These are phyloP conservation scores for Rhopalosiphum padi DNA, from an alignment of 1,140 invertebrate species.

Conservation along the genomic window DNA sequence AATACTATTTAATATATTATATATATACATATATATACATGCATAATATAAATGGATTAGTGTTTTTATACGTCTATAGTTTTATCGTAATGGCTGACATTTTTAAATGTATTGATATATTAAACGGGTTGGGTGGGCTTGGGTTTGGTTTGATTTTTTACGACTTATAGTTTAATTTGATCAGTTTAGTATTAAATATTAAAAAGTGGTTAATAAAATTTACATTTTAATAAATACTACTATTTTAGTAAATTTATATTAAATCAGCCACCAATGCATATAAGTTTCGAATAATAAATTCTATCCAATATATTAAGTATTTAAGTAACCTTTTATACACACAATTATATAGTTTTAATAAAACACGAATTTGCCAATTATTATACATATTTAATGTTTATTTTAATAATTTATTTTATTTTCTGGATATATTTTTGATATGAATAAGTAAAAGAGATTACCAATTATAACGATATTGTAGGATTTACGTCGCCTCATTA, in stretches of 20 bases:
- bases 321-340: background rate
- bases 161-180: slow-evolving; percentile 38
- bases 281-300: background rate
- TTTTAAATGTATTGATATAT: slow-evolving; percentile 25
- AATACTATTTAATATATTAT: background rate
- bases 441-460: too few species aligned
- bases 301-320: background rate
- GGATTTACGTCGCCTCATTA: too few species aligned
- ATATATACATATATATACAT: background rate
- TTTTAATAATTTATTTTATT: background rate
- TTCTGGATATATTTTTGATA: too few species aligned
- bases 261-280: background rate
- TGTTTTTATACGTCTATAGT: slow-evolving; percentile 17
- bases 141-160: slow-evolving; percentile 28
- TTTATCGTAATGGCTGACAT: slow-evolving; percentile 26
- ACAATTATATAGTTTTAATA: background rate
- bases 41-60: background rate
- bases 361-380: background rate
- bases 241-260: background rate
- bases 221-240: background rate
- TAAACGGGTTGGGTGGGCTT: slow-evolving; percentile 47
- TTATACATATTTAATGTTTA: background rate
- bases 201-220: slow-evolving; percentile 29
- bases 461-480: too few species aligned
- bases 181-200: background rate